Evolutionary conservation across 2,888 invertebrate species (phyloP).

Genomic region (Caenorhabditis sp.): DNA sequence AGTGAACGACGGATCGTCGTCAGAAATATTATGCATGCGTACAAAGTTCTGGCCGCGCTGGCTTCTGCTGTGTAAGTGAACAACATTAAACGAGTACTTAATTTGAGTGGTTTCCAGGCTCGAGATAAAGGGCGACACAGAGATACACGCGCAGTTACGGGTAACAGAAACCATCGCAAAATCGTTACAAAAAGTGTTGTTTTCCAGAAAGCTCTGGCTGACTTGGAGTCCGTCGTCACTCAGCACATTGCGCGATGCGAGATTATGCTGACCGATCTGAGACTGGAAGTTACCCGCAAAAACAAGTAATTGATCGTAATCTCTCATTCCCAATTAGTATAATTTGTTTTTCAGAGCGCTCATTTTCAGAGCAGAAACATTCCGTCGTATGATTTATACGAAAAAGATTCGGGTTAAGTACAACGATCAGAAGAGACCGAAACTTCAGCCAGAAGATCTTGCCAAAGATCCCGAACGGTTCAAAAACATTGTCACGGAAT

Average conservation of each 20-base stretch:
- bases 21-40: constrained; percentile 25
- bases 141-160: too few species aligned
- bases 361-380: constrained; percentile 5
- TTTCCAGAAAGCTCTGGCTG: neutral
- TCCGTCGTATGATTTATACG: constrained; percentile 34
- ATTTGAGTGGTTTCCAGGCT: neutral
- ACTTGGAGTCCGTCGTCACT: neutral
- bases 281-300: constrained; percentile 3
- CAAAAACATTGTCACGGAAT: neutral
- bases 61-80: constrained; percentile 10
- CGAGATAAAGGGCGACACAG: too few species aligned
- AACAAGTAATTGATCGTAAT: constrained; percentile 10
- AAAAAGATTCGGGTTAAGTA: constrained; percentile 18
- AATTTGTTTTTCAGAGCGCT: constrained; percentile 6
- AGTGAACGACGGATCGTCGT: constrained; percentile 31
- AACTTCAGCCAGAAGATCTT: constrained; percentile 1
- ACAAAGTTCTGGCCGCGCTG: neutral
- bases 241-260: constrained; percentile 14
- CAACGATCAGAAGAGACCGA: constrained; percentile 3
- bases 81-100: too few species aligned
- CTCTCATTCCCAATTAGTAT: too few species aligned
- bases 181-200: too few species aligned
- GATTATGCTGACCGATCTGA: neutral
- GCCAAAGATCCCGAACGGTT: constrained; percentile 14
- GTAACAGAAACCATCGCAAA: too few species aligned